phyloP scores from a whole-genome alignment of 2,888 invertebrate genomes.

The Coleophora deauratella region DNA sequence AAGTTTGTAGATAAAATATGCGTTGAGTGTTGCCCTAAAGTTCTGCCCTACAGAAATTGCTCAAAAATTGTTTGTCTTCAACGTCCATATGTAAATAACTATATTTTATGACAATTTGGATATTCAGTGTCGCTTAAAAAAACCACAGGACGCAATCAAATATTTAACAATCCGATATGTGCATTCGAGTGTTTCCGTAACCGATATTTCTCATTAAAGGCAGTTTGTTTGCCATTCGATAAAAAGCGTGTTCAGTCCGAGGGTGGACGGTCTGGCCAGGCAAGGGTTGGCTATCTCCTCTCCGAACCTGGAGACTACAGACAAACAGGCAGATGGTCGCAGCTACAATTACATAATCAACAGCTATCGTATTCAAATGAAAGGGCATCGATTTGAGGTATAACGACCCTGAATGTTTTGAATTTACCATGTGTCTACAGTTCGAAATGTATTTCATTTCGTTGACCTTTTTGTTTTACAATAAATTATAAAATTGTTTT shows the following conservation, averaged over 20 bases:
- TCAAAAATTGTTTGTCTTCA: too few species aligned
- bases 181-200: slow-evolving; percentile 63
- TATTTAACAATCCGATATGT: slow-evolving; percentile 59
- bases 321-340: slow-evolving; percentile 63
- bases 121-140: slow-evolving; percentile 18
- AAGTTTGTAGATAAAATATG: too few species aligned
- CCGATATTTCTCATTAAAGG: slow-evolving; percentile 70
- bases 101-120: neutral
- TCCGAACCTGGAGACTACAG: slow-evolving; percentile 36
- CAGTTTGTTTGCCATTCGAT: slow-evolving; percentile 54
- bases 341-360: slow-evolving; percentile 67
- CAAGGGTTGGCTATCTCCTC: slow-evolving; percentile 52
- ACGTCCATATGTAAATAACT: too few species aligned
- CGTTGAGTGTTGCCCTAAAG: too few species aligned
- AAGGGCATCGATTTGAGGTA: slow-evolving; percentile 34
- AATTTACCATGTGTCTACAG: slow-evolving; percentile 5
- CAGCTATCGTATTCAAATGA: slow-evolving; percentile 64
- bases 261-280: slow-evolving; percentile 49
- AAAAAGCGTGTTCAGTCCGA: slow-evolving; percentile 54
- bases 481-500: too few species aligned
- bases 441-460: neutral
- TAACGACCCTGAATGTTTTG: slow-evolving; percentile 20
- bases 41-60: too few species aligned
- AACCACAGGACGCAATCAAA: slow-evolving; percentile 36
- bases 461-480: neutral